Evolutionary conservation across 2,797 vertebrate genomes (phyloP).

Genomic region (Amblyraja radiata): DNA sequence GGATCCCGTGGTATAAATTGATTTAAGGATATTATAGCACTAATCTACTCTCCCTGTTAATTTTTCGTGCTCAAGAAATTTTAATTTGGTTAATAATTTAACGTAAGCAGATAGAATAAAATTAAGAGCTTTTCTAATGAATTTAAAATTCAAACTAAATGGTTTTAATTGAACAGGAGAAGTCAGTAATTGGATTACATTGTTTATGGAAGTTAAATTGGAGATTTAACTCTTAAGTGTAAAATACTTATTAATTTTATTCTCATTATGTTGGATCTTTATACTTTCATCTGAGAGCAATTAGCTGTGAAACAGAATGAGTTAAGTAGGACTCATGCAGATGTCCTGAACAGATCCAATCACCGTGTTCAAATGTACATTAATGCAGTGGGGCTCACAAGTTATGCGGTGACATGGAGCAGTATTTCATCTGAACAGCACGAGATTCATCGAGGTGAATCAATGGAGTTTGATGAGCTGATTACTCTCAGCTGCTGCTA

Average conservation of each 20-base stretch:
- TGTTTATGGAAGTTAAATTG: conserved; percentile 14
- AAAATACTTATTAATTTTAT: not conserved
- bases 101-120: not conserved
- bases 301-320: not conserved
- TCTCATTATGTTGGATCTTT: not conserved
- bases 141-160: not conserved
- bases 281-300: not conserved
- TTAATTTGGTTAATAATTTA: not conserved
- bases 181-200: not conserved
- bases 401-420: not conserved
- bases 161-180: not conserved
- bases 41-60: not conserved
- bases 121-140: too few relatives aligned
- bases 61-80: not conserved
- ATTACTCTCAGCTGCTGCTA: conserved; percentile 23
- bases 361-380: conserved; percentile 2
- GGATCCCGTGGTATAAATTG: not conserved
- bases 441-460: not conserved
- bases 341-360: not conserved
- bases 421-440: conserved; percentile 23
- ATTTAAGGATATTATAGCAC: not conserved
- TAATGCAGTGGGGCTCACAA: not conserved
- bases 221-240: not conserved
- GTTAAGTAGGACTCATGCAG: not conserved
- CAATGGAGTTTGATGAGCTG: not conserved